Evolutionary conservation across 1,140 invertebrate genomes (phyloP), one percentile per base, ranked within the genome.

Genomic region (Drosophila truncata): DNA sequence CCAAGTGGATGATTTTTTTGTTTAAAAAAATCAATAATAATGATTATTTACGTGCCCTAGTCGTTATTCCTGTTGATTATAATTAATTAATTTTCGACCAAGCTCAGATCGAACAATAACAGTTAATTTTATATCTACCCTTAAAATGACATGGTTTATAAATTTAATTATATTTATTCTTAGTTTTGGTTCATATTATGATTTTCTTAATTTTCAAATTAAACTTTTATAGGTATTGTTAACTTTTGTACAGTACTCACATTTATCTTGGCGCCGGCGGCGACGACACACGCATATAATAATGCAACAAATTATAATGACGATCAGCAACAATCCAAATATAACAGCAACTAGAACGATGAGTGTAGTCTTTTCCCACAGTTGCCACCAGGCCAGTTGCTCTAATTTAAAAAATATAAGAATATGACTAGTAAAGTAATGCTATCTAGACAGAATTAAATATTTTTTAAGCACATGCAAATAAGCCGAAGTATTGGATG

Each of bases 241-340:
- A 14, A 23, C 6, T 29, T 23, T 46, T 44, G 2, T 23, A 14
- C 4, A 23, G n/a, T 35, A 97, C 97, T 97, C 94, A 98, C 97
- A 97, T 96, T 98, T 97, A 87, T 96, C 96, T 80, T 96, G 95
- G 59, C 95, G 95, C 74, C 96, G 94, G 93, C 96, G 96, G 61
- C 96, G 94, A 66, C 96, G 94, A 92, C 97, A 97, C 69, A 97
- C 95, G 83, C 97, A 95, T 84, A 97, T 96, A 84, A 98, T 96
- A 77, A 97, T 95, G 86, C 97, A 95, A 93, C 96, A 97, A 65
- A 97, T 95, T 62, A 98, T 95, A 50, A 97, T 95, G 49, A 97
- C 95, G 69, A 97, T 94, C 49, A 98, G 93, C 50, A 98, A 94
- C 39, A 97, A 94, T 6, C 95, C 95, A n/a, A 96, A 94, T 11